Percentiles rank a stretch among this genome's conserved stretches.
These are phyloP conservation scores for Neuroterus valhalla DNA, from an alignment of 1,140 invertebrate species.

Conservation along the genomic window DNA sequence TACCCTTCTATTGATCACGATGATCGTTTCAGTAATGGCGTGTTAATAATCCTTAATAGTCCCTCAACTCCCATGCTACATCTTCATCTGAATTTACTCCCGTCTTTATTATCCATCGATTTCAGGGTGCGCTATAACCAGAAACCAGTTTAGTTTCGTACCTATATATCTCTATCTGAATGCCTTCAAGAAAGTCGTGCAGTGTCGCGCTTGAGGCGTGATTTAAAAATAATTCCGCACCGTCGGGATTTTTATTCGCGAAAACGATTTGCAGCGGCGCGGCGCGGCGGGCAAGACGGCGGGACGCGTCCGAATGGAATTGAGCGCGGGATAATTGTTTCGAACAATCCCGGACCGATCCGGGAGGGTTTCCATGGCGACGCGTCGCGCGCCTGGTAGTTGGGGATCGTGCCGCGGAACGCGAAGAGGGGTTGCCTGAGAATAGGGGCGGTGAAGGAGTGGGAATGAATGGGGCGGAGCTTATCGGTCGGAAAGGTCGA, in stretches of 20 bases:
- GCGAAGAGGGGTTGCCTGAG: constrained; percentile 45
- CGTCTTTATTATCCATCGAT: constrained; percentile 29
- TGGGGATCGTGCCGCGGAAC: constrained; percentile 33
- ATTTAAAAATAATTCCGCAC: constrained; percentile 67
- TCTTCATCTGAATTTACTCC: constrained; percentile 22
- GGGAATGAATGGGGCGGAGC: constrained; percentile 46
- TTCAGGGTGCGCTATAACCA: constrained; percentile 20
- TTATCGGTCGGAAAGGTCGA: constrained; percentile 38
- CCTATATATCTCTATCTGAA: background rate
- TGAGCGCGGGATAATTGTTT: constrained; percentile 75
- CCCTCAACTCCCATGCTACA: constrained; percentile 24
- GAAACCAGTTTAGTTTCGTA: background rate
- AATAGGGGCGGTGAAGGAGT: constrained; percentile 33
- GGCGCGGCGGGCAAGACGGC: constrained; percentile 44
- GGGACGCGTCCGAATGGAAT: constrained; percentile 68
- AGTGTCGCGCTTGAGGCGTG: constrained; percentile 51
- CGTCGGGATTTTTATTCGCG: constrained; percentile 67
- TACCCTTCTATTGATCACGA: constrained; percentile 7
- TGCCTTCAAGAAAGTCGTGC: constrained; percentile 30
- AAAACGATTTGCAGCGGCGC: constrained; percentile 66
- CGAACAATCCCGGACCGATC: constrained; percentile 72
- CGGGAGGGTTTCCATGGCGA: constrained; percentile 67
- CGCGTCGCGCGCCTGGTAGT: constrained; percentile 54
- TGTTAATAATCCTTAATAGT: constrained; percentile 30
- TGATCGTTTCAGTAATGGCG: constrained; percentile 27